Evolutionary conservation across 2,797 vertebrate genomes (phyloP), one percentile per base, ranked within the genome.

Genomic region (Jordanella pulchra): DNA sequence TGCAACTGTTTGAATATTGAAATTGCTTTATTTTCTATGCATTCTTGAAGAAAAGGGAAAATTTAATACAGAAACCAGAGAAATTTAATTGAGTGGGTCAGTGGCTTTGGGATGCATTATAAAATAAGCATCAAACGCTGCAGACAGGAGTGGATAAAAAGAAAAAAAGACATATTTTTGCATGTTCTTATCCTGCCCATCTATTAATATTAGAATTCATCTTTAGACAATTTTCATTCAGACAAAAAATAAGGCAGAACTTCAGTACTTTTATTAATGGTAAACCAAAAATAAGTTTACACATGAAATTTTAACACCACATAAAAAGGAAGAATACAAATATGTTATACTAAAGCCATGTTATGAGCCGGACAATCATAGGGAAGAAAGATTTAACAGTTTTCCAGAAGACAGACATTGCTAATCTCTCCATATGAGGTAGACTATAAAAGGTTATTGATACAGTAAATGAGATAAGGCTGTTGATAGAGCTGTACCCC

Each of bases 61-160:
- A 75, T 68, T 65, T 76, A 80, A 79, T 75, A 85, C 71, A 28
- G 77, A 90, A 90, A 81, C 27, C 68, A 85, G 70, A 69, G 84
- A 85, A 83, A 89, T 92, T 92, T 93, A 93, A 94, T 93, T 93
- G 91, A 94, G 92, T 89, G 80, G 92, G 93, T 94, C 93, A 92
- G 81, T 73, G 84, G 88, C 90, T 92, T 85, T 75, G 77, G 84
- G 78, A 91, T 86, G 84, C 90, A 87, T 88, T 87, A 92, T 93
- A 91, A 89, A 93, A 86, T 86, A 84, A 87, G 85, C 74, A 90
- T 76, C 77, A 90, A 89, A 87, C 78, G 73, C 69, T 27, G 42
- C 60, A 50, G 72, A 82, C 79, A 87, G 73, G 67, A 47, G 61
- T 68, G 72, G 91, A 85, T 89, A 86, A 90, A 87, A 73, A 66